Percentiles rank a stretch among this genome's conserved stretches.
These are phyloP conservation scores for Psammodynastes pulverulentus DNA, from an alignment of 2,113 vertebrate genomes.

Conservation along the genomic window DNA sequence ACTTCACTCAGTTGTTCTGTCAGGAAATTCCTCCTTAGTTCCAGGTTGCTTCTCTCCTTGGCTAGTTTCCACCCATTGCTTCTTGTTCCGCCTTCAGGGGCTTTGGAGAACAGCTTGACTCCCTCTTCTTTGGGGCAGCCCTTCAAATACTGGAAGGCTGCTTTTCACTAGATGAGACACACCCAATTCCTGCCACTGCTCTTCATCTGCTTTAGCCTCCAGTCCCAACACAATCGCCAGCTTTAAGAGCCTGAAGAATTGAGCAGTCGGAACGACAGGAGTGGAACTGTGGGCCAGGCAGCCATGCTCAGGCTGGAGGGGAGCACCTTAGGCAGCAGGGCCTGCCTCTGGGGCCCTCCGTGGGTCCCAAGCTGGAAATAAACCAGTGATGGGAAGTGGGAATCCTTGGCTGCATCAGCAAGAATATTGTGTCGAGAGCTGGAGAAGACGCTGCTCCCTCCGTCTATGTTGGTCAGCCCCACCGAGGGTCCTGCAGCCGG, in stretches of 20 bases:
- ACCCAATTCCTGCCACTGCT: not conserved
- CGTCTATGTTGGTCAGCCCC: not conserved
- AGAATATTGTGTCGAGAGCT: not conserved
- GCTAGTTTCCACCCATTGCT: not conserved
- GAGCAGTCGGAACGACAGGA: not conserved
- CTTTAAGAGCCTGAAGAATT: not conserved
- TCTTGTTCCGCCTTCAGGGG: not conserved
- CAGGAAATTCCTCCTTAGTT: not conserved
- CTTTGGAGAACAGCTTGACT: too few species aligned
- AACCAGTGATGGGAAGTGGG: not conserved
- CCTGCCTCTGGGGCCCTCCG: not conserved
- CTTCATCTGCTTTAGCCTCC: too few species aligned
- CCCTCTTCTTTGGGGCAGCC: not conserved
- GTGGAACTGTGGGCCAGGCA: not conserved
- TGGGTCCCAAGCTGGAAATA: not conserved
- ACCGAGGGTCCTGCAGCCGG: not conserved
- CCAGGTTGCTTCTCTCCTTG: not conserved
- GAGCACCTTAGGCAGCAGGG: not conserved
- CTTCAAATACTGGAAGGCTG: not conserved
- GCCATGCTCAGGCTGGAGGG: not conserved
- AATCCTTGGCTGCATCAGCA: not conserved
- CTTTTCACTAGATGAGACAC: not conserved
- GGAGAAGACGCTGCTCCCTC: too few species aligned
- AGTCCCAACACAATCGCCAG: not conserved
- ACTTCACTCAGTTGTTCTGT: not conserved